Percentiles rank a stretch among this genome's conserved stretches.
Evolutionary conservation across 2,888 invertebrate genomes (phyloP).

Genomic region (Cordilura impudica): DNA sequence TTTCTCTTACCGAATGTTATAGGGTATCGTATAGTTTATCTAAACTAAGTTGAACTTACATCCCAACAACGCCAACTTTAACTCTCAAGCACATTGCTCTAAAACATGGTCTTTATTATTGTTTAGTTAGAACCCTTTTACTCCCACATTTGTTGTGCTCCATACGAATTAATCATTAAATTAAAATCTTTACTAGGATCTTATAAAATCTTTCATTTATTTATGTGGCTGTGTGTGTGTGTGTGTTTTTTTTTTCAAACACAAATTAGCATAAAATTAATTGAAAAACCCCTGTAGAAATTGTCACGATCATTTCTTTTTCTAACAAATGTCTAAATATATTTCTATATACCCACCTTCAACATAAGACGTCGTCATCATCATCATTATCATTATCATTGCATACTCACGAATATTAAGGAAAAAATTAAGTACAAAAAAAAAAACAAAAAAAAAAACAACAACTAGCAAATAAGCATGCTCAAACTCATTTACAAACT

Average conservation of each 20-base stretch:
- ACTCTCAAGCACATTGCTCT: too few relatives aligned
- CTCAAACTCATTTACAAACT: not conserved
- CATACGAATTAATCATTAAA: slow-evolving; percentile 46
- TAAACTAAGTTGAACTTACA: too few relatives aligned
- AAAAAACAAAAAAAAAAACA: slow-evolving; percentile 1
- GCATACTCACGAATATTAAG: slow-evolving; percentile 59
- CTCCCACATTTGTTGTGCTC: too few relatives aligned
- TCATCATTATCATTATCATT: slow-evolving; percentile 55
- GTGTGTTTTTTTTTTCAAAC: slow-evolving; percentile 15
- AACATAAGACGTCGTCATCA: slow-evolving; percentile 10
- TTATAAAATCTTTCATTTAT: too few relatives aligned
- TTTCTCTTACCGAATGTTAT: too few relatives aligned
- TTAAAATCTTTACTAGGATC: slow-evolving; percentile 31
- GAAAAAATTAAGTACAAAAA: slow-evolving; percentile 22
- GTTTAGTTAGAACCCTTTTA: too few relatives aligned
- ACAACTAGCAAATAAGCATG: not conserved
- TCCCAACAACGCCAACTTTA: too few relatives aligned
- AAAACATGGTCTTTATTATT: too few relatives aligned
- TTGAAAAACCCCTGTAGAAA: slow-evolving; percentile 62
- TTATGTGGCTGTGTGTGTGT: too few relatives aligned
- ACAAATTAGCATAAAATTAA: slow-evolving; percentile 63
- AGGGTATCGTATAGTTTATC: too few relatives aligned
- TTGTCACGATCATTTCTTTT: slow-evolving; percentile 58
- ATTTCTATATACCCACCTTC: slow-evolving; percentile 54
- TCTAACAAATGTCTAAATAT: slow-evolving; percentile 37